Percentiles rank a stretch among this genome's conserved stretches.
Conservation (phyloP, 2,113 vertebrate genomes). For the Phainopepla nitens region DNA sequence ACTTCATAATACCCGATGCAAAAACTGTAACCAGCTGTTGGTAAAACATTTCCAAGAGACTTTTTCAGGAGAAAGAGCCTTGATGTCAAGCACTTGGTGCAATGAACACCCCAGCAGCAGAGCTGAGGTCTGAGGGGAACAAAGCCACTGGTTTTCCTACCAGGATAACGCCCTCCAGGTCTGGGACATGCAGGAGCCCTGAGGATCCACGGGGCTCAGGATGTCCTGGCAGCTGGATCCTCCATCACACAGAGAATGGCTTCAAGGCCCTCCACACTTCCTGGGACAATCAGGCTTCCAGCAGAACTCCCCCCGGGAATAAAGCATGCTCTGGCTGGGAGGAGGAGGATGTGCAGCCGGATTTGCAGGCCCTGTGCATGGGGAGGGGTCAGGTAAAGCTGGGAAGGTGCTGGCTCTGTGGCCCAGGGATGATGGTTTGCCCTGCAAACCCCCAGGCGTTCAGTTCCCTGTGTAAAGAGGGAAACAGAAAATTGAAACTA, state of each 20-base stretch:
- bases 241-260: not conserved
- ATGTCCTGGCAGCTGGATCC: not conserved
- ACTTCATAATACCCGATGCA: not conserved
- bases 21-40: not conserved
- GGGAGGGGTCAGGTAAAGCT: fast-evolving
- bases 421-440: not conserved
- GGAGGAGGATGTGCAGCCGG: fast-evolving
- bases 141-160: not conserved
- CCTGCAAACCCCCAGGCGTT: not conserved
- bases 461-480: not conserved
- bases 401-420: not conserved
- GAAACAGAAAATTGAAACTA: not conserved
- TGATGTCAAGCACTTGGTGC: not conserved
- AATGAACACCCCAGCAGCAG: not conserved
- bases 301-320: not conserved
- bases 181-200: fast-evolving
- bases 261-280: fast-evolving
- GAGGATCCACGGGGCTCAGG: fast-evolving
- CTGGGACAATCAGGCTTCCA: not conserved
- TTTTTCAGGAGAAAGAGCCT: not conserved
- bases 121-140: not conserved
- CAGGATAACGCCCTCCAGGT: not conserved
- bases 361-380: not conserved
- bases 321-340: not conserved
- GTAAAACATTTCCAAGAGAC: not conserved